A percentile compares a stretch with the other conserved stretches of the same genome.
These are phyloP conservation scores for Cerastis rubricosa DNA, from an alignment of 2,888 invertebrate species.

Conservation along the genomic window DNA sequence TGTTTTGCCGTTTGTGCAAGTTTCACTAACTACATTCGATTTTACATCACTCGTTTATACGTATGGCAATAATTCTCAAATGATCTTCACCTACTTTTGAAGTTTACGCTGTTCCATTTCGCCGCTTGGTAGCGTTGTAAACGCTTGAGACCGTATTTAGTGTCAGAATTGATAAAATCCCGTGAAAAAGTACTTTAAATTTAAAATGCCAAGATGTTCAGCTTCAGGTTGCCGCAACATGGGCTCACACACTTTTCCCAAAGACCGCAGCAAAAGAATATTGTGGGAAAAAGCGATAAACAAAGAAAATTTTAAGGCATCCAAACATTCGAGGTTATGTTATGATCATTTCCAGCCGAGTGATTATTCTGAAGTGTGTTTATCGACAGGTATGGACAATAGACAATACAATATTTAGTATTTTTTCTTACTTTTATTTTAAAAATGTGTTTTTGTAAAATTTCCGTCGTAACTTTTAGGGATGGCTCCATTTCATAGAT, in stretches of 20 bases:
- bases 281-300: conserved; percentile 54
- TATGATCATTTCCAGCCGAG: conserved; percentile 50
- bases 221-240: conserved; percentile 50
- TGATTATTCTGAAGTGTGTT: conserved; percentile 43
- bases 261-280: conserved; percentile 38
- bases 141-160: conserved; percentile 48
- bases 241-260: conserved; percentile 60
- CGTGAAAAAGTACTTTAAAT: conserved; percentile 1
- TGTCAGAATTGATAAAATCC: conserved; percentile 36
- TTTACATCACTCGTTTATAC: background rate
- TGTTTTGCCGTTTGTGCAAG: background rate
- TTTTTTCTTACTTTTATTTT: background rate
- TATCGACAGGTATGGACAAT: conserved; percentile 43
- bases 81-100: conserved; percentile 17
- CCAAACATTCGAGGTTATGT: conserved; percentile 61
- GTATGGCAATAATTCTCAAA: conserved; percentile 33
- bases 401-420: background rate
- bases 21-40: background rate
- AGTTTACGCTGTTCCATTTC: conserved; percentile 18
- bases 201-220: conserved; percentile 56
- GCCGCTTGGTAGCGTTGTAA: conserved; percentile 52
- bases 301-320: conserved; percentile 51
- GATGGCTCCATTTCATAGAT: conserved; percentile 48
- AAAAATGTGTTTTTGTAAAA: background rate
- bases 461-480: conserved; percentile 32